Evolutionary conservation across 2,888 invertebrate genomes (phyloP).

Genomic region (Eristalinus aeneus): DNA sequence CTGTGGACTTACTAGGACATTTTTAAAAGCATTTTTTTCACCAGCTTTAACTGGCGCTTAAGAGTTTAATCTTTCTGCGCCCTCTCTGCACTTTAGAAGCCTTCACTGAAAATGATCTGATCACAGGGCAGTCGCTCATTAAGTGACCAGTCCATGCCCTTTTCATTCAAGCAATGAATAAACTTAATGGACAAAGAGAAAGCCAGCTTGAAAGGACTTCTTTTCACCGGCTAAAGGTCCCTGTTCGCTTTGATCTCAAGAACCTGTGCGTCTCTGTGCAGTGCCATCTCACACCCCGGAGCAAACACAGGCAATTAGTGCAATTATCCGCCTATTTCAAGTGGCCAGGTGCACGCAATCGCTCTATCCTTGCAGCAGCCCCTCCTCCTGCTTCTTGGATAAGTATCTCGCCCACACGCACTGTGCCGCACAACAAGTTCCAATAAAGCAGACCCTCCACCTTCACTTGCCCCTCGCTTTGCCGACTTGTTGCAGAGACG

Average conservation of each 20-base stretch:
- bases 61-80: no score
- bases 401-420: constrained; percentile 24
- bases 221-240: no score
- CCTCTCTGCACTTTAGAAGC: no score
- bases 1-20: no score
- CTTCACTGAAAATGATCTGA: no score
- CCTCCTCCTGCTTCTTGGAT: not conserved
- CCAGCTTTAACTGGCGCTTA: no score
- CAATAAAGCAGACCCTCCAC: constrained; percentile 6
- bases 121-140: no score
- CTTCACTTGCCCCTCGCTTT: not conserved
- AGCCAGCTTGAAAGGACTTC: no score
- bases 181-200: no score
- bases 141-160: no score
- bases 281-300: not conserved
- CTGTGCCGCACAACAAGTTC: constrained; percentile 20
- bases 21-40: no score
- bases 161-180: no score
- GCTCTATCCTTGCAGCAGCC: not conserved
- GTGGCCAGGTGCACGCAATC: not conserved
- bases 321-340: not conserved
- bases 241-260: not conserved
- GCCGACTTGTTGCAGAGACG: not conserved
- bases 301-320: not conserved
- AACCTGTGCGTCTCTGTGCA: not conserved